Percentiles rank a stretch among this genome's conserved stretches.
Conservation (phyloP, 2,888 invertebrate species). For the Acleris emargana region DNA sequence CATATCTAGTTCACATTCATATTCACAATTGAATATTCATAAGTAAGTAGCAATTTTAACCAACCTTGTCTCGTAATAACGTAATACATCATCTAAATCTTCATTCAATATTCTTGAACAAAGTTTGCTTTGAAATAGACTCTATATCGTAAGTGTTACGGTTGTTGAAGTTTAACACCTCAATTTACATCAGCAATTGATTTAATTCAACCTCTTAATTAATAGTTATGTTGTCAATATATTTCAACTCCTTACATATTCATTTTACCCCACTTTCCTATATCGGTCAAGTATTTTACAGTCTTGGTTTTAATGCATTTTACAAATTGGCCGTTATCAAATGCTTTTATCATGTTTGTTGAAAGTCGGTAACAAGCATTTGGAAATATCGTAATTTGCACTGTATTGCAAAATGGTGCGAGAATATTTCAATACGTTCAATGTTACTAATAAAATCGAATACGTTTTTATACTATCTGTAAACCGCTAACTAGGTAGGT, state of each 20-base stretch:
- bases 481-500: too few relatives aligned
- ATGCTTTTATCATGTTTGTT: constrained; percentile 25
- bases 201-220: constrained; percentile 58
- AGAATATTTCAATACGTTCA: neutral
- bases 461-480: neutral
- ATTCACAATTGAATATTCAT: constrained; percentile 31
- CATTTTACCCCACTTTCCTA: constrained; percentile 33
- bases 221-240: constrained; percentile 54
- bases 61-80: constrained; percentile 28
- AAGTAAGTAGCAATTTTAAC: constrained; percentile 28
- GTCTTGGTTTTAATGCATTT: constrained; percentile 21
- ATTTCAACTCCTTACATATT: constrained; percentile 40
- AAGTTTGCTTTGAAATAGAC: constrained; percentile 6
- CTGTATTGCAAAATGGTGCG: constrained; percentile 14
- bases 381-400: constrained; percentile 13
- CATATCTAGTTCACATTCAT: constrained; percentile 16
- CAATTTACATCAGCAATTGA: constrained; percentile 60
- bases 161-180: constrained; percentile 27
- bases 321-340: constrained; percentile 22
- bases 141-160: constrained; percentile 15
- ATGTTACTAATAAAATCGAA: neutral
- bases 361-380: constrained; percentile 24
- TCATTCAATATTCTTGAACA: constrained; percentile 24
- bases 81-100: constrained; percentile 34
- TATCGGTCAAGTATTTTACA: constrained; percentile 33